phyloP scores from a whole-genome alignment of 2,888 invertebrate species.

The Amphipyra berbera region DNA sequence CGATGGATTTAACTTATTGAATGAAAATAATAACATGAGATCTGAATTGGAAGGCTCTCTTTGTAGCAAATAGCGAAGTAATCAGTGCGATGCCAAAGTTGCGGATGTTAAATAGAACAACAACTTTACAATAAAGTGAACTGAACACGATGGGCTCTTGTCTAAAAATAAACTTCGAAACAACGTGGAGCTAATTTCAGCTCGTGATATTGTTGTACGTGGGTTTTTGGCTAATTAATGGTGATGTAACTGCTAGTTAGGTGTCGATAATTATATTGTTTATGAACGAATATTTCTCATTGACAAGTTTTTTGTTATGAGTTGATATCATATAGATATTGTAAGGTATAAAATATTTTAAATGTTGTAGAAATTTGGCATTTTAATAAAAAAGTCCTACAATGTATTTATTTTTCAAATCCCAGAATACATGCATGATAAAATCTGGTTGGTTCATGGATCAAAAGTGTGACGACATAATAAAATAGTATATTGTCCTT shows the following conservation, averaged over 20 bases:
- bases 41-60: constrained; percentile 30
- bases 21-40: constrained; percentile 31
- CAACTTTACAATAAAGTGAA: constrained; percentile 48
- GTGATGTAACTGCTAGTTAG: not conserved
- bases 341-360: too few species aligned
- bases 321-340: too few species aligned
- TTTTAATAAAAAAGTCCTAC: too few species aligned
- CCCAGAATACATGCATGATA: too few species aligned
- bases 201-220: constrained; percentile 17
- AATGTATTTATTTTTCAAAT: too few species aligned
- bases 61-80: constrained; percentile 36
- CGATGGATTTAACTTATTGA: constrained; percentile 25
- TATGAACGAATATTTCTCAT: too few species aligned
- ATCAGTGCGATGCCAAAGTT: constrained; percentile 45
- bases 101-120: constrained; percentile 50
- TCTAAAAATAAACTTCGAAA: constrained; percentile 38
- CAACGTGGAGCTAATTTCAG: constrained; percentile 30
- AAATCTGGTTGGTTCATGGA: not conserved
- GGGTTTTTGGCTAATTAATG: constrained; percentile 14
- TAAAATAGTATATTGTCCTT: not conserved
- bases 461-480: not conserved
- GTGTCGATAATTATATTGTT: too few species aligned
- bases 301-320: too few species aligned
- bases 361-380: too few species aligned
- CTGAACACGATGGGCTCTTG: constrained; percentile 16